A percentile compares a stretch with the other conserved stretches of the same genome.
These are phyloP conservation scores for Trachymyrmex septentrionalis DNA, from an alignment of 1,140 invertebrate genomes.

Conservation along the genomic window DNA sequence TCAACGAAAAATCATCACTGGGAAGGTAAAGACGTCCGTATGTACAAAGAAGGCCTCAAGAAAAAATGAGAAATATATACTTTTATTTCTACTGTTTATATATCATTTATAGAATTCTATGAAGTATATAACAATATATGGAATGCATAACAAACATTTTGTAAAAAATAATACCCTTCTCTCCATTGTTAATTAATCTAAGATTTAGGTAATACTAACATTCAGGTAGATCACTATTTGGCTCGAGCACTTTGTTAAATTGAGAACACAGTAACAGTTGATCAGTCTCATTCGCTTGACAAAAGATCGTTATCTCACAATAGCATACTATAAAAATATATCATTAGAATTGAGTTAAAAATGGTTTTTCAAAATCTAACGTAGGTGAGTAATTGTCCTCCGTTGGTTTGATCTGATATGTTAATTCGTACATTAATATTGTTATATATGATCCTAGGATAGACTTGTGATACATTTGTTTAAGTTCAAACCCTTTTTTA, in stretches of 20 bases:
- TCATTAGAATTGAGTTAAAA: not conserved
- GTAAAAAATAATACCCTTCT: conserved; percentile 1
- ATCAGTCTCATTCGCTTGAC: conserved; percentile 18
- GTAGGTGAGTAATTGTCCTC: conserved; percentile 73
- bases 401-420: conserved; percentile 82
- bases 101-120: not conserved
- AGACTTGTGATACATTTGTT: conserved; percentile 87
- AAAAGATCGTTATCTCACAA: not conserved
- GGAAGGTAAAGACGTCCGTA: conserved; percentile 86
- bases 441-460: conserved; percentile 84
- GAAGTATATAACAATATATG: not conserved
- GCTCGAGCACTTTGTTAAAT: not conserved
- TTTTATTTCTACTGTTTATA: conserved; percentile 17
- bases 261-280: not conserved
- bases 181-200: not conserved
- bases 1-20: conserved; percentile 83
- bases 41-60: conserved; percentile 73
- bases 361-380: not conserved
- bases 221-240: conserved; percentile 22
- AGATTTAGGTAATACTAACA: not conserved
- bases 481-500: conserved; percentile 87
- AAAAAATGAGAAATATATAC: conserved; percentile 60
- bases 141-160: not conserved
- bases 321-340: not conserved
- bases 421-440: conserved; percentile 85